Base-by-base conservation (phyloP, 1,140 invertebrate species). In the Lordiphosa mommai region DNA sequence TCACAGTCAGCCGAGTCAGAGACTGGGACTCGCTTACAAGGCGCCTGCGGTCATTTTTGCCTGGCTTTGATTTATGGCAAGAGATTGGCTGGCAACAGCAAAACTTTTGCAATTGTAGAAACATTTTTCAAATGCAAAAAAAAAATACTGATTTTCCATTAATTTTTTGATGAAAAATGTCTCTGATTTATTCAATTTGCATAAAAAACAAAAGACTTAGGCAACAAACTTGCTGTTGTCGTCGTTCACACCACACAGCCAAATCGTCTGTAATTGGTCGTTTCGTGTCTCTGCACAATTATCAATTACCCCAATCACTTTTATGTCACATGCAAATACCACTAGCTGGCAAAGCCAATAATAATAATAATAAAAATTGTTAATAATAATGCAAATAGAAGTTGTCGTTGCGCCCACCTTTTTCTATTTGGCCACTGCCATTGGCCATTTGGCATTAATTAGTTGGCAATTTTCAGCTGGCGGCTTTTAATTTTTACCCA, bases 291-390 rank as follows among this genome's bases (percentile, higher is more conserved):
- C 67, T 82, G 71, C 61, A 71, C 76, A 80, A 80, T 80, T 80
- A 80, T 80, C 76, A 80, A 80, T 82, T 80, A 80, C 71, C 82
- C 76, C 76, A 82, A 80, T 80, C 76, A 76, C 76, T 80, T 80
- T 71, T 80, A 80, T 80, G 76, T 80, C 77, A 80, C 76, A 80
- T 80, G 76, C 76, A 80, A 80, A 77, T 76, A 73, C 68, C 72
- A 70, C 59, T 40, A 20, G 40, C 27, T 36, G 37, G 48, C 51
- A 52, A 58, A 23, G 13, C 47, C 30, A 56, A 71, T 61, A 69
- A 73, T 71, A 80, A 68, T 80, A 84, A 68, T 66, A 66, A 66
- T 66, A 80, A 80, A 72, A 79, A 70, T 79, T 66, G 66, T 57
- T 66, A 66, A 66, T 66, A 66, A 66, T 66, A 41, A 52, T 52